A percentile compares a stretch with the other conserved stretches of the same genome.
Conservation (phyloP, 2,888 invertebrate species). For the Lasioglossum villosulum region DNA sequence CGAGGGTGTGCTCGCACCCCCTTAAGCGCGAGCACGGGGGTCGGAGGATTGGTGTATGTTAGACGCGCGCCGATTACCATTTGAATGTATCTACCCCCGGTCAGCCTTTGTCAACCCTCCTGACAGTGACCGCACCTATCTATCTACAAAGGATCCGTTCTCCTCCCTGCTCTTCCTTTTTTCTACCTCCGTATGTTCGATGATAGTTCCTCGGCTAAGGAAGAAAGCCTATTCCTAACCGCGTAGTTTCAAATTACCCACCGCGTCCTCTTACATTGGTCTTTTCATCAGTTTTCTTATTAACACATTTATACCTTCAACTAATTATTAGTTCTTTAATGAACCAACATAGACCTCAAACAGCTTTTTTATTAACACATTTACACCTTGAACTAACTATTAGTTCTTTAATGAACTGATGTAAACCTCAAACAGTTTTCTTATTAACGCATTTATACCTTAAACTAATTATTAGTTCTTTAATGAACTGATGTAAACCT, state of each 20-base stretch:
- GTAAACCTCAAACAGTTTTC: too few species aligned
- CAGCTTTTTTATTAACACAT: too few species aligned
- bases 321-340: too few species aligned
- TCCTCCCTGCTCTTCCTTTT: conserved; percentile 49
- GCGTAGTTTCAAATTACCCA: conserved; percentile 15
- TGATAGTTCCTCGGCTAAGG: conserved; percentile 34
- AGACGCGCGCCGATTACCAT: conserved; percentile 82
- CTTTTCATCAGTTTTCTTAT: not conserved
- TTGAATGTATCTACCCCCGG: conserved; percentile 79
- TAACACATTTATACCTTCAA: too few species aligned
- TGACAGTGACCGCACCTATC: conserved; percentile 75
- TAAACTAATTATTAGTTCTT: too few species aligned
- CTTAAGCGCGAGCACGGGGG: conserved; percentile 58
- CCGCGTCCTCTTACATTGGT: not conserved
- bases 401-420: too few species aligned
- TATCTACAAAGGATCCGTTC: conserved; percentile 63
- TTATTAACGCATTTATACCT: too few species aligned
- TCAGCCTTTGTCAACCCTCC: conserved; percentile 80
- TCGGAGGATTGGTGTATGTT: conserved; percentile 75
- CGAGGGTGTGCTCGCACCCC: conserved; percentile 65
- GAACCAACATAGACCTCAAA: too few species aligned
- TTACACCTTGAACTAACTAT: too few species aligned
- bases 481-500: too few species aligned
- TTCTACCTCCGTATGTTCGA: conserved; percentile 64
- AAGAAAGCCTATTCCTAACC: conserved; percentile 37